Evolutionary conservation across 2,888 invertebrate genomes (phyloP), one percentile per base, ranked within the genome.

Genomic region (Entomobrya proxima): DNA sequence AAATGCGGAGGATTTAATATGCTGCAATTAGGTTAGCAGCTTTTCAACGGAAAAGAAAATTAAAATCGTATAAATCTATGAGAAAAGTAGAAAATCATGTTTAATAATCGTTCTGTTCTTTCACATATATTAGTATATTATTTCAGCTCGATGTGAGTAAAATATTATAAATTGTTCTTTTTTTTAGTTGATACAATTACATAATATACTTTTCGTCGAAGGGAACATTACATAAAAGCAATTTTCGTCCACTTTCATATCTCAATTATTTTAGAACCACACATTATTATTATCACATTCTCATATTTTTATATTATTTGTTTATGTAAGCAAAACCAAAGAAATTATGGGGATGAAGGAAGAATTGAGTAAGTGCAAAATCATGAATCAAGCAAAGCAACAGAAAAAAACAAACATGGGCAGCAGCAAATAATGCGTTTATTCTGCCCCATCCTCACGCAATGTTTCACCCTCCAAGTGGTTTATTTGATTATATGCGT

Each of bases 401-500:
- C 18, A 21, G 24, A 11, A 24, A 15, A 40, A 44, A 24, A 72
- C n/a, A 44, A 44, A 30, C 18, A 32, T n/a, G 32, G 13, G 27
- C 4, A 27, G 18, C 21, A 69, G 55, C 76, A 77, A 61, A 77
- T 24, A 77, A n/a, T 11, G 18, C 15, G 52, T 58, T 61, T 77
- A 18, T 44, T 24, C 40, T 11, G 18, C 11, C 47, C 21, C 40
- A 44, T 64, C 30, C 32, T 78, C 47, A 64, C 47, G 30, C 47
- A 76, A 76, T 58, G 58, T 30, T 32, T 78, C 61, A 40, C 47
- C 44, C 47, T 35, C 24, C 52, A 67, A 61, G 61, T 78, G 61
- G 78, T 79, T 79, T 67, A 69, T 79, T 79, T 69, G 67, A 79
- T 79, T 79, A 67, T n/a, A n/a, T 79, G 69, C 50, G 67, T 69